phyloP scores from a whole-genome alignment of 2,113 vertebrate genomes.

The Labeo catla region DNA sequence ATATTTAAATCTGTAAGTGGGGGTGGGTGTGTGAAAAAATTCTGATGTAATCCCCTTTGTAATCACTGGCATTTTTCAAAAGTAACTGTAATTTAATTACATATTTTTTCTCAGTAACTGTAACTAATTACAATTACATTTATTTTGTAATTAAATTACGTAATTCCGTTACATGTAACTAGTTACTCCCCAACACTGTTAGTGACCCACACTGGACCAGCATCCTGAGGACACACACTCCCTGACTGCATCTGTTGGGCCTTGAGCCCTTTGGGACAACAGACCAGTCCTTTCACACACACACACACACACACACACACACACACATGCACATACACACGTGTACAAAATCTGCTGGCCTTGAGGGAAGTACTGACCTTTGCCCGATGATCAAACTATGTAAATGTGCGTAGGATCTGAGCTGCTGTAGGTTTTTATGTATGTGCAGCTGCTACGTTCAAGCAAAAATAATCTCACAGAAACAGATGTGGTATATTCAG shows the following conservation, averaged over 20 bases:
- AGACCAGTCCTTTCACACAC: neutral
- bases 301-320: neutral
- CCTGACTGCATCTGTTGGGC: slow-evolving; percentile 15
- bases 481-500: neutral
- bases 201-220: slow-evolving; percentile 25
- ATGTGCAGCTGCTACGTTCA: slow-evolving; percentile 46
- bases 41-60: no score
- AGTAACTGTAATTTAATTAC: no score
- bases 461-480: slow-evolving; percentile 32
- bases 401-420: slow-evolving; percentile 30
- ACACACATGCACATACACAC: slow-evolving; percentile 2
- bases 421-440: slow-evolving; percentile 23
- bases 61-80: no score
- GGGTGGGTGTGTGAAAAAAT: no score
- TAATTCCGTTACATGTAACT: no score
- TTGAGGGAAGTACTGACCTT: slow-evolving; percentile 46
- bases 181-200: no score
- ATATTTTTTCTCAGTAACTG: no score
- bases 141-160: no score
- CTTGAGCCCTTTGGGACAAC: slow-evolving; percentile 19
- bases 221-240: slow-evolving; percentile 27
- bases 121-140: no score
- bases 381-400: slow-evolving; percentile 53
- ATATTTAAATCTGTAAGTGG: no score
- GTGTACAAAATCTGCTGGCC: neutral